These are phyloP conservation scores for Oryzias celebensis DNA, from an alignment of 2,113 vertebrate species.

Conservation along the genomic window DNA sequence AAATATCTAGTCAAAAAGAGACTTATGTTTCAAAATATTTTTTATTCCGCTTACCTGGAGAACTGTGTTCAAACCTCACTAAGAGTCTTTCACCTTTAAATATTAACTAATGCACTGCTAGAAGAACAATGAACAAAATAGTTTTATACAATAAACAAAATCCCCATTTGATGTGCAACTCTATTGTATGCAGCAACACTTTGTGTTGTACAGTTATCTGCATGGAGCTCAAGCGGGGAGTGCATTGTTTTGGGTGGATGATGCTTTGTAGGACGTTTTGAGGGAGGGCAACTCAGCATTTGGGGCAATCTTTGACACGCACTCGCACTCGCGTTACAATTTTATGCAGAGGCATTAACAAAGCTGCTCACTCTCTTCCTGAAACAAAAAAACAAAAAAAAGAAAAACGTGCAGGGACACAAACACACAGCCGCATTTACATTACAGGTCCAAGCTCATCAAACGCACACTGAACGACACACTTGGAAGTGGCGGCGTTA, in stretches of 20 bases:
- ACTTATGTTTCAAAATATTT: not conserved
- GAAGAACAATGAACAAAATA: slow-evolving; percentile 51
- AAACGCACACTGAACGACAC: slow-evolving; percentile 43
- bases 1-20: no score
- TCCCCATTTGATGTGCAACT: slow-evolving; percentile 47
- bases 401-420: slow-evolving; percentile 11
- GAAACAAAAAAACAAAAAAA: slow-evolving; percentile 18
- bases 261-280: slow-evolving; percentile 70
- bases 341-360: slow-evolving; percentile 48
- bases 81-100: slow-evolving; percentile 7
- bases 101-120: slow-evolving; percentile 47
- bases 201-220: slow-evolving; percentile 63
- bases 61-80: slow-evolving; percentile 1
- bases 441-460: slow-evolving; percentile 34
- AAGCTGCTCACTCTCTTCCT: slow-evolving; percentile 41
- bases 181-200: slow-evolving; percentile 42
- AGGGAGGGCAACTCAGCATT: slow-evolving; percentile 71
- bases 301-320: slow-evolving; percentile 68
- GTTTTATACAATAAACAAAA: slow-evolving; percentile 58
- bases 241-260: slow-evolving; percentile 70
- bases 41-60: not conserved
- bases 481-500: slow-evolving; percentile 64
- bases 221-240: slow-evolving; percentile 45
- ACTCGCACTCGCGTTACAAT: slow-evolving; percentile 40
- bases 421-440: slow-evolving; percentile 31